Percentiles rank a stretch among this genome's conserved stretches.
These are phyloP conservation scores for Megalonaias nervosa DNA, from an alignment of 1,140 invertebrate genomes.

Conservation along the genomic window DNA sequence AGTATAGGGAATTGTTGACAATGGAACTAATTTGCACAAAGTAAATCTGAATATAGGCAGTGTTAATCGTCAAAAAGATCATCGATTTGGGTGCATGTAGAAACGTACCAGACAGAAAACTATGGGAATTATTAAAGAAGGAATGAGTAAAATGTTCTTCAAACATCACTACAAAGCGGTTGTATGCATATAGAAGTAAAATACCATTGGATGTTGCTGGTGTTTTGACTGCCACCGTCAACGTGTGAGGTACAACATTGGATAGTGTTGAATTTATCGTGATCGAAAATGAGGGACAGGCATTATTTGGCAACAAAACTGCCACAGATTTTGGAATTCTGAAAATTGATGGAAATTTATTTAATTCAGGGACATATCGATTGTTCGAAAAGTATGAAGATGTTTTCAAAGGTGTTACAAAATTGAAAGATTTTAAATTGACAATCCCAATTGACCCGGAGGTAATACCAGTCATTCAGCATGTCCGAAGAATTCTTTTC, in stretches of 20 bases:
- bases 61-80: background rate
- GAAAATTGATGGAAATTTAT: background rate
- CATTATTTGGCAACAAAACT: slow-evolving; percentile 7
- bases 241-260: background rate
- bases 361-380: background rate
- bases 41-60: background rate
- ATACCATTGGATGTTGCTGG: background rate
- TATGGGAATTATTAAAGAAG: slow-evolving; percentile 10
- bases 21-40: background rate
- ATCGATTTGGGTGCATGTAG: slow-evolving; percentile 29
- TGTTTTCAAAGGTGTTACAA: slow-evolving; percentile 22
- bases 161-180: too few species aligned
- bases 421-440: slow-evolving; percentile 29
- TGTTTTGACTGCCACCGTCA: background rate
- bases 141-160: background rate
- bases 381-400: slow-evolving; percentile 19
- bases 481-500: slow-evolving; percentile 33
- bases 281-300: background rate
- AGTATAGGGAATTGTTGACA: background rate
- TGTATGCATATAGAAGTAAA: too few species aligned
- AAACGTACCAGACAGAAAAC: slow-evolving; percentile 27
- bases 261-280: slow-evolving; percentile 6
- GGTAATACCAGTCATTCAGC: slow-evolving; percentile 32
- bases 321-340: slow-evolving; percentile 20
- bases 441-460: slow-evolving; percentile 34